Base-by-base conservation (phyloP, 2,888 invertebrate genomes). In the Altica lythri region DNA sequence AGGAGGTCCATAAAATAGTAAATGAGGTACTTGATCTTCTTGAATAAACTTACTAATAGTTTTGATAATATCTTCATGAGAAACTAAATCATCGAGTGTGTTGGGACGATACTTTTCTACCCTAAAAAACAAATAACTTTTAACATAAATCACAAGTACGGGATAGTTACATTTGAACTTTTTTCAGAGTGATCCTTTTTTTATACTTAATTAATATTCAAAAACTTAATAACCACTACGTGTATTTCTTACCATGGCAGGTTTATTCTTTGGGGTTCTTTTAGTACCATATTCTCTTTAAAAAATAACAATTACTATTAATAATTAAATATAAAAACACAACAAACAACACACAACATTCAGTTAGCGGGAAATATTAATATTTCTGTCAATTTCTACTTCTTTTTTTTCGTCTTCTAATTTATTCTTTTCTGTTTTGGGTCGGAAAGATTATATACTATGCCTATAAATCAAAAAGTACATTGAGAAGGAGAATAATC, bases 81-180 rank as follows among this genome's bases (percentile, higher is more conserved):
- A 97, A 56, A 98, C 95, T 34, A 99, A 81, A 70, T 99, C 98
- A 68, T 91, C 89, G 60, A 99, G 80, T 55, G 85, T 88, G 38
- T 84, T 86, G 4, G 99, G 99, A 14, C 99, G 87, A 77, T 99
- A 99, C 76, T 99, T 99, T 78, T 99, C 99, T 17, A 99, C 96
- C 98, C 97, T 92, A 73, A 51, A n/a, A n/a, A n/a, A 72, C 13
- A 30, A 57, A 37, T 59, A 48, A 40, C n/a, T n/a, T n/a, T n/a
- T n/a, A n/a, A n/a, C n/a, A n/a, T n/a, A n/a, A n/a, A n/a, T n/a
- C n/a, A n/a, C n/a, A n/a, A n/a, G n/a, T n/a, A n/a, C n/a, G n/a
- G n/a, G n/a, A n/a, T n/a, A n/a, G n/a, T n/a, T n/a, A n/a, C n/a
- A n/a, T n/a, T n/a, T n/a, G n/a, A n/a, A n/a, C n/a, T n/a, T n/a